These are phyloP conservation scores for Didymodactylos carnosus DNA, from an alignment of 2,888 invertebrate species.

Conservation along the genomic window DNA sequence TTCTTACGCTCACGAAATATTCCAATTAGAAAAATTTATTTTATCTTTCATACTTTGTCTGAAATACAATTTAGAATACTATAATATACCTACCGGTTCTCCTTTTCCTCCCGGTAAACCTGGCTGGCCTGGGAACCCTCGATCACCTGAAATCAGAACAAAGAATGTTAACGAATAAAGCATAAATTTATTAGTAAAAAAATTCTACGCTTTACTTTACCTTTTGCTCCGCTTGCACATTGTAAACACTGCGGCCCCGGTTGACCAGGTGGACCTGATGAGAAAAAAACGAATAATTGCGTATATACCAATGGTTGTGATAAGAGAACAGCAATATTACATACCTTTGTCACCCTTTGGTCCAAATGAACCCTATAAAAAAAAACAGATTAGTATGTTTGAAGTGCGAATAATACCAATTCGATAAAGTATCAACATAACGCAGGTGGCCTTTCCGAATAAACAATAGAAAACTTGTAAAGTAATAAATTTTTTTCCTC, in stretches of 20 bases:
- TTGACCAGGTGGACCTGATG: conserved; percentile 1
- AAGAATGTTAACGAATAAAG: neutral
- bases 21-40: neutral
- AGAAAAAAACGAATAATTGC: neutral
- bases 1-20: too few species aligned
- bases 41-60: neutral
- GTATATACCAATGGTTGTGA: neutral
- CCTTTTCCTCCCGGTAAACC: conserved; percentile 16
- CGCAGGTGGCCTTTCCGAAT: too few species aligned
- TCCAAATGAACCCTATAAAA: neutral
- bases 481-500: too few species aligned
- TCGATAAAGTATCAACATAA: too few species aligned
- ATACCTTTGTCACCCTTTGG: conserved; percentile 7
- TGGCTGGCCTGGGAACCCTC: conserved; percentile 20
- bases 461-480: too few species aligned
- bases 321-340: neutral
- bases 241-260: conserved; percentile 18
- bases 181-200: too few species aligned
- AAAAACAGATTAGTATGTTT: neutral
- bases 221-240: conserved; percentile 17
- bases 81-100: neutral
- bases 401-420: neutral
- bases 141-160: neutral
- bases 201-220: conserved; percentile 17
- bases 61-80: too few species aligned